phyloP scores from a whole-genome alignment of 2,797 vertebrate species.

The Tenualosa ilisha region DNA sequence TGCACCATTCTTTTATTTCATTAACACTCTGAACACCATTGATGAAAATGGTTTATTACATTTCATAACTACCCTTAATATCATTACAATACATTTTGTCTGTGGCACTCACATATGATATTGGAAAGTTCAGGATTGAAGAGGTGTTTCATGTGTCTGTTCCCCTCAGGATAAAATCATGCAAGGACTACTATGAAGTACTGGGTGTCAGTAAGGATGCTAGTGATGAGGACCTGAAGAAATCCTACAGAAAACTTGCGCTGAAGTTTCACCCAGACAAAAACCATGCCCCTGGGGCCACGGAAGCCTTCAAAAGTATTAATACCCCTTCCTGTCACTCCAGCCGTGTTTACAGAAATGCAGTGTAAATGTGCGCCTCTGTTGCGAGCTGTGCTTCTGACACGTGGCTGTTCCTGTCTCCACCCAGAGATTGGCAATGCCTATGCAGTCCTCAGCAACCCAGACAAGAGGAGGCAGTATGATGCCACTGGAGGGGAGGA shows the following conservation, averaged over 20 bases:
- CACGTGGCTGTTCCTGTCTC: not conserved
- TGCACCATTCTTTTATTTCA: not conserved
- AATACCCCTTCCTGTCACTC: not conserved
- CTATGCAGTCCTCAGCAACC: conserved; percentile 93
- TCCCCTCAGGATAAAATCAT: conserved; percentile 88
- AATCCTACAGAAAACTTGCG: conserved; percentile 93
- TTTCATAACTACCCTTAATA: no score
- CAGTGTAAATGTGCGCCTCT: not conserved
- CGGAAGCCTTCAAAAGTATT: conserved; percentile 98
- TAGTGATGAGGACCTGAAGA: conserved; percentile 93
- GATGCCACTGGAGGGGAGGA: conserved; percentile 90
- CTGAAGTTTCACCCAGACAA: conserved; percentile 98
- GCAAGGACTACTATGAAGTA: conserved; percentile 96
- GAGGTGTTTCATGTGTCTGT: conserved; percentile 19
- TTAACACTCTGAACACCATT: not conserved
- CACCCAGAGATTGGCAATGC: conserved; percentile 92
- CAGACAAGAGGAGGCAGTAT: conserved; percentile 92
- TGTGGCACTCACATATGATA: not conserved
- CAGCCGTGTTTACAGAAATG: not conserved
- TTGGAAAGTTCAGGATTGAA: not conserved
- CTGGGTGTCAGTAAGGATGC: conserved; percentile 90
- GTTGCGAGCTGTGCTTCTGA: not conserved
- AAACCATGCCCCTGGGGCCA: conserved; percentile 94
- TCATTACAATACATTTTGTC: not conserved
- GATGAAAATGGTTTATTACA: not conserved